These are phyloP conservation scores for Epinephelus fuscoguttatus DNA, from an alignment of 2,113 vertebrate genomes.

Conservation along the genomic window DNA sequence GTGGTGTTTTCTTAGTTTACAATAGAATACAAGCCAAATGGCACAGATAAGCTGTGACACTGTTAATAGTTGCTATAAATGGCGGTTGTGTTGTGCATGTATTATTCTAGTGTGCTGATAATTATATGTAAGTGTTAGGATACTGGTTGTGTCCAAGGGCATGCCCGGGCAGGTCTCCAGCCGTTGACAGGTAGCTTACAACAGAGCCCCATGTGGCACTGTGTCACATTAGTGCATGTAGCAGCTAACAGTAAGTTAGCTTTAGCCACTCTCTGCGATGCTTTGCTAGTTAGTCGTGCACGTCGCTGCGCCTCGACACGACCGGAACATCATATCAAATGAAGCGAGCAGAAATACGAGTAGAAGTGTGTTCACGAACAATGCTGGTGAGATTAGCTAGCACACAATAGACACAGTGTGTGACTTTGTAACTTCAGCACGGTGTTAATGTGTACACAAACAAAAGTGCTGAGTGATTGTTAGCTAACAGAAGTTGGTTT, in stretches of 20 bases:
- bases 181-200: constrained; percentile 48
- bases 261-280: constrained; percentile 27
- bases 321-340: constrained; percentile 30
- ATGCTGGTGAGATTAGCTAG: constrained; percentile 19
- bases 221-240: constrained; percentile 4
- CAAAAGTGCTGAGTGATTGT: constrained; percentile 1
- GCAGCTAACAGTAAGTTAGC: constrained; percentile 53
- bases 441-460: constrained; percentile 55
- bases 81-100: background rate
- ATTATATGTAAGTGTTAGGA: background rate
- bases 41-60: background rate
- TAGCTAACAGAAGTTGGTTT: constrained; percentile 41
- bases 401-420: constrained; percentile 44
- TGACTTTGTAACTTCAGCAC: constrained; percentile 35
- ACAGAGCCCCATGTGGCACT: constrained; percentile 66
- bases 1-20: background rate
- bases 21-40: background rate
- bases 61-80: background rate
- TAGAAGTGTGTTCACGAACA: constrained; percentile 42
- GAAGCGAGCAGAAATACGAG: constrained; percentile 2
- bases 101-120: background rate
- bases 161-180: constrained; percentile 46
- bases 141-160: constrained; percentile 14
- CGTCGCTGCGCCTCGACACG: constrained; percentile 55
- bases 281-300: constrained; percentile 20